Percentiles rank a stretch among this genome's conserved stretches.
These are phyloP conservation scores for Eulemur albifrons DNA, from an alignment of 2,797 vertebrate genomes.

Conservation along the genomic window DNA sequence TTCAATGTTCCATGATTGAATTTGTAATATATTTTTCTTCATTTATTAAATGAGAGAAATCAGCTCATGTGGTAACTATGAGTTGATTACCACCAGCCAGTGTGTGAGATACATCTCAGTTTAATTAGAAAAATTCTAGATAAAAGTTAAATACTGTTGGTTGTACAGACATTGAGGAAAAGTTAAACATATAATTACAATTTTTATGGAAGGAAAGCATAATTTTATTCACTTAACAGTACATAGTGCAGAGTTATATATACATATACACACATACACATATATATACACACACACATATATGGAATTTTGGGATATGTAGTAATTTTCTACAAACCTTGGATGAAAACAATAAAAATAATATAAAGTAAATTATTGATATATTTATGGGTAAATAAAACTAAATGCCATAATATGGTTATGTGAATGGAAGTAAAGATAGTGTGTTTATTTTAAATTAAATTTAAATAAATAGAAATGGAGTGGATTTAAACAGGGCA, in stretches of 20 bases:
- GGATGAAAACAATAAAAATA: background rate
- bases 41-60: background rate
- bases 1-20: background rate
- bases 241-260: background rate
- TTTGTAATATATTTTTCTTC: background rate
- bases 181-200: background rate
- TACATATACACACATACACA: background rate
- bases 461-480: background rate
- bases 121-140: background rate
- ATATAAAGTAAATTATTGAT: background rate
- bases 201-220: background rate
- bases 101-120: background rate
- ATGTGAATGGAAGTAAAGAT: background rate
- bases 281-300: background rate
- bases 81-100: background rate
- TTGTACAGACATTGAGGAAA: background rate
- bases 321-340: background rate
- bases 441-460: background rate
- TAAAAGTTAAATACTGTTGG: background rate
- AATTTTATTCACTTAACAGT: background rate
- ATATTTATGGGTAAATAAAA: background rate
- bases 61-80: background rate
- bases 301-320: background rate
- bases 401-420: background rate
- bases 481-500: background rate